Evolutionary conservation across 2,888 invertebrate genomes (phyloP), one percentile per base, ranked within the genome.

Genomic region (Himalopsyche kuldschensis): DNA sequence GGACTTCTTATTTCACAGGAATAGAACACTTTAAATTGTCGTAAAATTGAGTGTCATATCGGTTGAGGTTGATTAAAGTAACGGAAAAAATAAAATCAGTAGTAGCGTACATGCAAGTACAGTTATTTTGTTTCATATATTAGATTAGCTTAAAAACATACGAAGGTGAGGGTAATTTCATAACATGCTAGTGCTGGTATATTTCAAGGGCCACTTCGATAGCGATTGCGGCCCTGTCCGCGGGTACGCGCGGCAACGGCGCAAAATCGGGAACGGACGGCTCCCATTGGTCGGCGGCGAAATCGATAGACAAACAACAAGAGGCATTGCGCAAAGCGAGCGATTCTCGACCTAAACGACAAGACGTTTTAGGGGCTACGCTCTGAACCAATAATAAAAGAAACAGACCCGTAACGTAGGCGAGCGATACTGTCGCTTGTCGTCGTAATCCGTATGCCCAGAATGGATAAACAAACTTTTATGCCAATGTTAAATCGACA

Each of bases 221-320:
- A 83, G 88, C 90, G 30, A 87, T 89, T 88, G 63, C 89, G 89
- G 11, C 89, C 88, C 47, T 78, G 78, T 47, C 69, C 76, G 86
- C 82, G 47, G 79, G 80, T 78, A 80, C 90, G 89, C 89, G 89
- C 87, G 92, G 88, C 89, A 89, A 89, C 91, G 90, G 90, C 90
- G 93, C 91, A 90, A 89, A 90, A 89, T 89, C 90, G 90, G 89
- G 89, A 90, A 75, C 91, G 91, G 91, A 93, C 92, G 92, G 92
- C 89, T 93, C 91, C 91, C 90, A 94, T 94, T 94, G 94, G 94
- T 90, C 91, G 81, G 90, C 90, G 90, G 90, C 88, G 89, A 91
- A 92, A 94, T 94, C 94, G 93, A 94, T 94, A 93, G 92, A 90
- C 91, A 92, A 92, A 92, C 91, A 91, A 89, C 90, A 88, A 87